phyloP scores from a whole-genome alignment of 2,888 invertebrate species.

The Tachystola acroxantha region DNA sequence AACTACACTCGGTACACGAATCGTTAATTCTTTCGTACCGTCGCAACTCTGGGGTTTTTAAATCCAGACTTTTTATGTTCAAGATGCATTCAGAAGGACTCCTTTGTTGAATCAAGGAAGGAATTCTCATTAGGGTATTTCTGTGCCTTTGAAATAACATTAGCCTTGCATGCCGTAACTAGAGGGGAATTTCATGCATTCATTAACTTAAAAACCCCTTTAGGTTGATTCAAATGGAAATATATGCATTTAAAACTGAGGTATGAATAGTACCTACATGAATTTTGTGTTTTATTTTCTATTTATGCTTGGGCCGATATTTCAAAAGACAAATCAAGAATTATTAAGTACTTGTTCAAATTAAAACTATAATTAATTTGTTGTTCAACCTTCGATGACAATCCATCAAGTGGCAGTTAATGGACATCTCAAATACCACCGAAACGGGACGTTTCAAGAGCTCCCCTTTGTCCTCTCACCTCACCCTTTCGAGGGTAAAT shows the following conservation, averaged over 20 bases:
- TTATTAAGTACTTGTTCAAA: no score
- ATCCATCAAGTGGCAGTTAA: conserved; percentile 8
- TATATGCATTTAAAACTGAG: background rate
- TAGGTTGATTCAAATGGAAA: conserved; percentile 24
- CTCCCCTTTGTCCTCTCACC: conserved; percentile 17
- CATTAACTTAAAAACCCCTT: conserved; percentile 32
- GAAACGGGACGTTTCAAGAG: conserved; percentile 18
- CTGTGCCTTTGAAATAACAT: conserved; percentile 61
- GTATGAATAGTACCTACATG: background rate
- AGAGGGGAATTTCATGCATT: conserved; percentile 39
- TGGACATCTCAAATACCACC: conserved; percentile 13
- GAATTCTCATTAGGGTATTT: conserved; percentile 67
- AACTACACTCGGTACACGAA: conserved; percentile 32
- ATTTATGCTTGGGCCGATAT: no score
- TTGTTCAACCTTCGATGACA: background rate
- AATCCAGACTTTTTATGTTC: conserved; percentile 55
- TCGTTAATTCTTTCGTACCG: conserved; percentile 43
- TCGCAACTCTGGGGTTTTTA: conserved; percentile 36
- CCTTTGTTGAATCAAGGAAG: conserved; percentile 57
- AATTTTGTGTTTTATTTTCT: no score
- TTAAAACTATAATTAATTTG: no score
- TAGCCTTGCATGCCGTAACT: conserved; percentile 41
- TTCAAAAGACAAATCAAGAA: no score
- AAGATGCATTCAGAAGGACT: conserved; percentile 57
- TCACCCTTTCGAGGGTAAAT: conserved; percentile 16